A percentile compares a stretch with the other conserved stretches of the same genome.
phyloP scores from a whole-genome alignment of 2,113 vertebrate genomes.

The Tonatia bakeri region DNA sequence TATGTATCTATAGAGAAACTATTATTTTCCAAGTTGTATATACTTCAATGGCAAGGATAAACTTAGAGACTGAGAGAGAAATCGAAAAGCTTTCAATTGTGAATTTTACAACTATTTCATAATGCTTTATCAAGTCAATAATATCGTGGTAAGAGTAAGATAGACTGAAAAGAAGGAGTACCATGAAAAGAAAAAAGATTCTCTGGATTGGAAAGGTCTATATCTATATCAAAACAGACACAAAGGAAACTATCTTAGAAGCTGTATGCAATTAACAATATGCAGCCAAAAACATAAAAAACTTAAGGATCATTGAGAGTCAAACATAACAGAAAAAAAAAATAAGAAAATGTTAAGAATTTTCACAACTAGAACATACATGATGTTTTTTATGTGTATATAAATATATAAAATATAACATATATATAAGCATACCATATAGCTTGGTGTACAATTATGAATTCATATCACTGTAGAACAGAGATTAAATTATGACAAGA shows the following conservation, averaged over 20 bases:
- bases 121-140: neutral
- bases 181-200: neutral
- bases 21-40: neutral
- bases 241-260: neutral
- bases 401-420: neutral
- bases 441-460: neutral
- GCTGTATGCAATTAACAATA: neutral
- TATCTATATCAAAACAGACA: neutral
- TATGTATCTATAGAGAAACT: neutral
- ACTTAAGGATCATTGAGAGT: neutral
- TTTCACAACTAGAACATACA: neutral
- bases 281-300: neutral
- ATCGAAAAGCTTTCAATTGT: neutral
- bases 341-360: neutral
- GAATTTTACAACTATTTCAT: neutral
- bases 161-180: neutral
- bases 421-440: neutral
- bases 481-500: neutral
- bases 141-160: neutral
- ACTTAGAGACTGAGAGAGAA: neutral
- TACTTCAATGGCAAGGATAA: neutral
- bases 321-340: neutral
- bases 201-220: neutral
- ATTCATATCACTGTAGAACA: neutral
- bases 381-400: no score